Percentiles rank a stretch among this genome's conserved stretches.
These are phyloP conservation scores for Ceratina japonica DNA, from an alignment of 1,140 invertebrate species.

Conservation along the genomic window DNA sequence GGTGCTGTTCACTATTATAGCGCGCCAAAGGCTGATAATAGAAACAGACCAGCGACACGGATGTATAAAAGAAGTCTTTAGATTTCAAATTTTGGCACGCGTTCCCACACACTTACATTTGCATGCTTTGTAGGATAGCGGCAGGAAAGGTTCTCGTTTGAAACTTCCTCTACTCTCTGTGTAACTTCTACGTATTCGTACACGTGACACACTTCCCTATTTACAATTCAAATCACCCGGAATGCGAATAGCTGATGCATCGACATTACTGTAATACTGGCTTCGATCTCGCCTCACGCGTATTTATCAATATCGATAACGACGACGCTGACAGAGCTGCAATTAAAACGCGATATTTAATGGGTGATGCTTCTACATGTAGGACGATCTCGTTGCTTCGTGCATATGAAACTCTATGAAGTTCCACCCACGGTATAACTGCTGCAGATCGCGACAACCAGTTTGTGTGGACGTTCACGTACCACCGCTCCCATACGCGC, in stretches of 20 bases:
- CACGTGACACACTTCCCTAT: neutral
- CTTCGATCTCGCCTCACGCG: neutral
- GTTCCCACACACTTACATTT: too few relatives aligned
- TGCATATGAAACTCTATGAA: too few relatives aligned
- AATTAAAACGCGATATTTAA: neutral
- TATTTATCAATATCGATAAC: neutral
- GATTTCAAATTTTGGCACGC: neutral
- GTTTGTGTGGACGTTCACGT: neutral
- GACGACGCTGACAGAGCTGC: neutral
- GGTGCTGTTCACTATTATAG: too few relatives aligned
- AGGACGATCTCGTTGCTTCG: neutral
- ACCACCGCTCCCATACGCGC: too few relatives aligned
- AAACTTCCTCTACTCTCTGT: neutral
- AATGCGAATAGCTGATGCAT: neutral
- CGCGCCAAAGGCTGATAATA: neutral
- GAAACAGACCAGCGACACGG: neutral
- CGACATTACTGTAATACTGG: neutral
- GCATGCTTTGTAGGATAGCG: too few relatives aligned
- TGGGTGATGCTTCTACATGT: neutral
- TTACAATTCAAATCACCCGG: slow-evolving; percentile 9
- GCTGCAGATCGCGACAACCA: slow-evolving; percentile 10
- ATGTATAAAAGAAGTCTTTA: neutral
- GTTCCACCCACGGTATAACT: too few relatives aligned
- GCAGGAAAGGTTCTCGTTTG: neutral
- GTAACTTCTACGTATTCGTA: neutral